A percentile compares a stretch with the other conserved stretches of the same genome.
phyloP scores from a whole-genome alignment of 2,888 invertebrate species.

The Phyllotreta striolata region DNA sequence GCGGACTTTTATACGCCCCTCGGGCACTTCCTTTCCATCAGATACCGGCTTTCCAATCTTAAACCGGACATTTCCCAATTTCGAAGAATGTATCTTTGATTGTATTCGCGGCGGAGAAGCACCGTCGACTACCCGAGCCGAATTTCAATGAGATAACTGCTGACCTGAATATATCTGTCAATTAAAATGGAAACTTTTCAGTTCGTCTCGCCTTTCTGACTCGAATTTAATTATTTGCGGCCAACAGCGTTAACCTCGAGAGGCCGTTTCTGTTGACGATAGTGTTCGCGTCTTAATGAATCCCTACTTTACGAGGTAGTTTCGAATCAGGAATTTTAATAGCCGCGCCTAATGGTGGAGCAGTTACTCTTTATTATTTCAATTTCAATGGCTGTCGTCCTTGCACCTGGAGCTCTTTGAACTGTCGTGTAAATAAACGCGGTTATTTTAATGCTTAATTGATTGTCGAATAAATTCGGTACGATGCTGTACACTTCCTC shows the following conservation, averaged over 20 bases:
- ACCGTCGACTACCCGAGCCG: conserved; percentile 34
- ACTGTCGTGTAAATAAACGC: too few species aligned
- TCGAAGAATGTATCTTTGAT: conserved; percentile 42
- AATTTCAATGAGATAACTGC: conserved; percentile 41
- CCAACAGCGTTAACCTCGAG: background rate
- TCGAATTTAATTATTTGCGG: conserved; percentile 13
- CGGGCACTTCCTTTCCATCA: conserved; percentile 12
- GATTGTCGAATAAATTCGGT: too few species aligned
- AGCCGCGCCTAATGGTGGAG: too few species aligned
- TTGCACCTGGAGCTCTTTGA: too few species aligned
- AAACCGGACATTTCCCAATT: conserved; percentile 45
- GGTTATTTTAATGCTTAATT: too few species aligned
- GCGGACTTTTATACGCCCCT: conserved; percentile 6
- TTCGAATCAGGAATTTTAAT: too few species aligned
- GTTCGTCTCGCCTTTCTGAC: conserved; percentile 1
- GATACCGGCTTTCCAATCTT: conserved; percentile 49
- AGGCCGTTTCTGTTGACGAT: conserved; percentile 4
- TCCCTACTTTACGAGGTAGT: too few species aligned
- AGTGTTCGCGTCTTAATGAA: background rate
- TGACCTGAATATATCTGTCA: conserved; percentile 38
- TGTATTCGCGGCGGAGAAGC: conserved; percentile 39
- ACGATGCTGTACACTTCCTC: conserved; percentile 14
- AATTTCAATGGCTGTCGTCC: background rate
- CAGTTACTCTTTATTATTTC: too few species aligned
- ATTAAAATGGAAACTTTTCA: conserved; percentile 33